Conservation (phyloP, 2,113 vertebrate species). For the Speoplatyrhinus poulsoni region DNA sequence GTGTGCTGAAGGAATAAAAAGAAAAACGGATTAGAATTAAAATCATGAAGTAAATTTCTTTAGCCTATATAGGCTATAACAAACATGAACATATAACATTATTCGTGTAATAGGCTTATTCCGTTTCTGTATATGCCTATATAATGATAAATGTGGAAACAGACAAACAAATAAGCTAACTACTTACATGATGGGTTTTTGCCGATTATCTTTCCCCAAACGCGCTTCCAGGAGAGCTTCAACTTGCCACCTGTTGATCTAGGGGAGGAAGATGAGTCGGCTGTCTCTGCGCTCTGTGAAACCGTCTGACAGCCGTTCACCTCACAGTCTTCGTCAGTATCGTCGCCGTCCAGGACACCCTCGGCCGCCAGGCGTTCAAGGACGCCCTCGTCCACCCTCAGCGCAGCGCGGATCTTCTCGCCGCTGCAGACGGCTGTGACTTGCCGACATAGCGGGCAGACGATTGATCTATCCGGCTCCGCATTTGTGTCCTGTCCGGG, state of each 20-base stretch:
- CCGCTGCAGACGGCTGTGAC: conserved; percentile 43
- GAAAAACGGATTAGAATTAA: not conserved
- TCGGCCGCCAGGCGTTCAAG: conserved; percentile 43
- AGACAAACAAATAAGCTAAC: not conserved
- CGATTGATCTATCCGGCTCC: conserved; percentile 14
- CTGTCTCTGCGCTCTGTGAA: not conserved
- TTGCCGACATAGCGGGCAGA: conserved; percentile 73
- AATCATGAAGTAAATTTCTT: not conserved
- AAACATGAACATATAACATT: too few species aligned
- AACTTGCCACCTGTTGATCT: conserved; percentile 37
- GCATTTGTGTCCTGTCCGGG: not conserved
- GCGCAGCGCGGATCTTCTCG: conserved; percentile 29
- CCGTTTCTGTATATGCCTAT: not conserved
- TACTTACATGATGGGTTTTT: conserved; percentile 36
- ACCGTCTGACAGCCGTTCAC: not conserved
- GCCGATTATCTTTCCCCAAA: conserved; percentile 42
- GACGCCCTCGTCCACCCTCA: conserved; percentile 62
- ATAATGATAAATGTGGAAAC: not conserved
- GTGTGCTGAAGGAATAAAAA: conserved; percentile 38
- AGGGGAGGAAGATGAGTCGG: conserved; percentile 19
- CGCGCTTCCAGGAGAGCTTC: conserved; percentile 43
- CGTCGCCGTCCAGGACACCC: conserved; percentile 34
- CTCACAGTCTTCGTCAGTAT: conserved; percentile 2
- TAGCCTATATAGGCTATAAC: not conserved
- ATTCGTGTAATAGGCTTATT: too few species aligned